Percentiles rank a stretch among this genome's conserved stretches.
phyloP scores from a whole-genome alignment of 2,888 invertebrate species.

The Dryococelus australis region DNA sequence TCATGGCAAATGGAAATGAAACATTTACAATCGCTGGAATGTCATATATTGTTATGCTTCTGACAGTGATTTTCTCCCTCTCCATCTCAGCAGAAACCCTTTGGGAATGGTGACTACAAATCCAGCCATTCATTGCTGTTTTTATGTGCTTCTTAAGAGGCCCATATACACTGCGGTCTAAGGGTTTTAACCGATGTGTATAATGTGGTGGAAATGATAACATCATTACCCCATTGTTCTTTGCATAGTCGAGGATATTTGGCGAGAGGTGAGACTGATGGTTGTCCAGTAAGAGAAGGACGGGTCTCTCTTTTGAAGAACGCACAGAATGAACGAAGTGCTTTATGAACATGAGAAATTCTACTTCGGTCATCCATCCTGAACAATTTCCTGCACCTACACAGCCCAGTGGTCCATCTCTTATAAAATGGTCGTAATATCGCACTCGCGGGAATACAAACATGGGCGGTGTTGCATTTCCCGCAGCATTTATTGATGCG shows the following conservation, averaged over 20 bases:
- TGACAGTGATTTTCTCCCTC: background rate
- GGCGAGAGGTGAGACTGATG: too few species aligned
- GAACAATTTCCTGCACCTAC: conserved; percentile 16
- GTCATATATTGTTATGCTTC: background rate
- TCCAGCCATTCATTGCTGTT: conserved; percentile 7
- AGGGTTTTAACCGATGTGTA: too few species aligned
- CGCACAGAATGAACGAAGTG: too few species aligned
- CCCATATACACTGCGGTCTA: background rate
- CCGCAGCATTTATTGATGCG: background rate
- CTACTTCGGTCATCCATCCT: conserved; percentile 3
- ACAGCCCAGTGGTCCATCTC: conserved; percentile 17
- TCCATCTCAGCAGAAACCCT: too few species aligned
- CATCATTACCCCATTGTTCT: too few species aligned
- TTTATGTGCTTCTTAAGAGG: background rate
- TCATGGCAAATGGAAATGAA: background rate
- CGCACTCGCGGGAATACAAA: background rate
- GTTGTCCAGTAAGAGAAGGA: too few species aligned
- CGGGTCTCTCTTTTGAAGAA: too few species aligned
- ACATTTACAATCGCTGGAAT: background rate
- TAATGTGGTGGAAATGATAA: too few species aligned
- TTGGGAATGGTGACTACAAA: background rate
- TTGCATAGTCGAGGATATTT: too few species aligned
- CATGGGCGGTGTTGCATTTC: background rate
- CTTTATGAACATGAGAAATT: too few species aligned
- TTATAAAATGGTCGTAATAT: conserved; percentile 12